Evolutionary conservation across 2,888 invertebrate species (phyloP).

Genomic region (Helleia helle): DNA sequence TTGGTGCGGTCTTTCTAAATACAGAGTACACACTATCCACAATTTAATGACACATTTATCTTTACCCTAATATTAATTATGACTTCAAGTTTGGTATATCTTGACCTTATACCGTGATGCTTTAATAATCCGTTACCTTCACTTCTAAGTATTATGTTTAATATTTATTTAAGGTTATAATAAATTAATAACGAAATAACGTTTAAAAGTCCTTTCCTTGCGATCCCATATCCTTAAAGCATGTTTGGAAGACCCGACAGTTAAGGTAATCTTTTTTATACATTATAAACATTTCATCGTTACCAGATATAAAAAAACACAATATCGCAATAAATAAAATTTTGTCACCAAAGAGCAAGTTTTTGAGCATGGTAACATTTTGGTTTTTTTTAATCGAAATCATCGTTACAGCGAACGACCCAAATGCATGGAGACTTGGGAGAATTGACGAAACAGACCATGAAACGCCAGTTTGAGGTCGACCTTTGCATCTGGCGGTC

Average conservation of each 20-base stretch:
- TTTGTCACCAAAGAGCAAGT: conserved; percentile 3
- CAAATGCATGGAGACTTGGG: conserved; percentile 86
- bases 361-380: conserved; percentile 30
- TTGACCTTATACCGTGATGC: conserved; percentile 23
- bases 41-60: no score
- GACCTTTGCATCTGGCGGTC: conserved; percentile 49
- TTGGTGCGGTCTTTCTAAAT: conserved; percentile 11
- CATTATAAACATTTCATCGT: neutral
- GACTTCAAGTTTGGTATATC: conserved; percentile 24
- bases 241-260: conserved; percentile 61
- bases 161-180: conserved; percentile 19
- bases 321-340: neutral
- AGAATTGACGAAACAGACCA: conserved; percentile 87
- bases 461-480: conserved; percentile 84
- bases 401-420: conserved; percentile 80
- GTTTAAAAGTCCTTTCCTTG: conserved; percentile 32
- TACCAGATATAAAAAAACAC: neutral
- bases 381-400: conserved; percentile 2
- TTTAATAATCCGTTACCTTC: conserved; percentile 27
- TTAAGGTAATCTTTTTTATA: conserved; percentile 54
- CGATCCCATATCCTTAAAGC: conserved; percentile 46
- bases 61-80: conserved; percentile 7
- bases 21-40: neutral
- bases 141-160: conserved; percentile 16
- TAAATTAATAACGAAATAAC: conserved; percentile 34